Evolutionary conservation across 2,113 vertebrate genomes (phyloP).

Genomic region (Syngnathus scovelli): DNA sequence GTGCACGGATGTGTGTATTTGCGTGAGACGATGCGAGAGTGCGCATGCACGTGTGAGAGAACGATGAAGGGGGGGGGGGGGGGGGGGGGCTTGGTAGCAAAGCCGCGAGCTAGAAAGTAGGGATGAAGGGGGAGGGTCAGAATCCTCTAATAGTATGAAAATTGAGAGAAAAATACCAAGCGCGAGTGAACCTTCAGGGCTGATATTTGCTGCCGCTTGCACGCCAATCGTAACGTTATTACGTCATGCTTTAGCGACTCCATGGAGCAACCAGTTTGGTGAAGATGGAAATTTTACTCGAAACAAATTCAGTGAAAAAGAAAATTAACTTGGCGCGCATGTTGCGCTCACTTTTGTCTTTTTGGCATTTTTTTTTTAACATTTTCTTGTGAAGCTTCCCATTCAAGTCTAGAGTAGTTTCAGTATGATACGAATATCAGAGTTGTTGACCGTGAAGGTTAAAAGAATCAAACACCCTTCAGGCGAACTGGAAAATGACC

Average conservation of each 20-base stretch:
- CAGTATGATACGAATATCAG: constrained; percentile 28
- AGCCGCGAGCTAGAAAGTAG: constrained; percentile 55
- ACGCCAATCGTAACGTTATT: constrained; percentile 60
- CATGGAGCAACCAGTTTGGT: neutral
- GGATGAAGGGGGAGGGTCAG: constrained; percentile 69
- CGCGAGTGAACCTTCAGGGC: constrained; percentile 60
- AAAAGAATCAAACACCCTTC: constrained; percentile 58
- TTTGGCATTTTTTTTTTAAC: too few species aligned
- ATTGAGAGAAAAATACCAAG: constrained; percentile 65
- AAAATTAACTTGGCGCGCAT: neutral
- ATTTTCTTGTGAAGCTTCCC: constrained; percentile 4
- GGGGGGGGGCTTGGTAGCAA: constrained; percentile 46
- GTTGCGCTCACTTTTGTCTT: too few species aligned
- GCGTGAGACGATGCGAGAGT: constrained; percentile 29
- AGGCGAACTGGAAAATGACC: constrained; percentile 60
- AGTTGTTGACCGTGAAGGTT: constrained; percentile 40
- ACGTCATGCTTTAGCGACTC: constrained; percentile 50
- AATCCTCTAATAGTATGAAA: constrained; percentile 69
- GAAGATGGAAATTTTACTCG: neutral
- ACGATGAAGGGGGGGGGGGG: constrained; percentile 20
- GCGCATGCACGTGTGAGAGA: constrained; percentile 21
- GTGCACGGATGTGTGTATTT: constrained; percentile 43
- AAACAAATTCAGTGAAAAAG: neutral
- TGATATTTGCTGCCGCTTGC: constrained; percentile 62
- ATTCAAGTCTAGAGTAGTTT: constrained; percentile 37